Base-by-base conservation (phyloP, 2,113 vertebrate species). In the Heteronetta atricapilla region DNA sequence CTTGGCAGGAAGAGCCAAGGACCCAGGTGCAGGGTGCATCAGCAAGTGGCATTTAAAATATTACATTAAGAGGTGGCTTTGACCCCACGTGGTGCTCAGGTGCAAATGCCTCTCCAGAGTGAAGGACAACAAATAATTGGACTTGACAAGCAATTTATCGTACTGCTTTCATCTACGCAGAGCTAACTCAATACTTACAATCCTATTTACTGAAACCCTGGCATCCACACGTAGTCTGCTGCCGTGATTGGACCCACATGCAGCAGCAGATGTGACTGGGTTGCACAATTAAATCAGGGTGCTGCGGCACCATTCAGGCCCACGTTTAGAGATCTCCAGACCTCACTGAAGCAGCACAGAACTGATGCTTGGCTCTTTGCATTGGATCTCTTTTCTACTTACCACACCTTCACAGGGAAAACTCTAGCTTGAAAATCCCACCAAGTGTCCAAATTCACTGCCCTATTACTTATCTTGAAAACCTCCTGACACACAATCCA, bases 101-200 rank as follows among this genome's bases (percentile, higher is more conserved):
- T 93, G 64, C 86, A 60, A 83, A 78, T 20, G 34, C 15, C 44
- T 95, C 73, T 28, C 86, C 16, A 66, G 53, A 13, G 82, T 90
- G 62, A 94, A 90, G 89, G 58, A 82, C 69, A 96, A 84, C 28
- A 94, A 56, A 56, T 81, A 75, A 94, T 1, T 67, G 53, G 58
- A 95, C 68, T 75, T 62, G 93, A 91, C 93, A 96, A 92, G 92
- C 62, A 88, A 91, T 96, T 96, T 88, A 90, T 31, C 15, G 1
- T 59, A 72, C 86, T 46, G 74, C 62, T 95, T 95, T 91, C 52
- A 89, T 90, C 90, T 92, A 19, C 36, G 69, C 38, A 40, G 76
- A 91, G 80, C 64, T 86, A 94, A 96, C 79, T 84, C 82, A 78
- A 93, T 95, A 42, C 62, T 90, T 88, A 53, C 77, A 91, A 90